Evolutionary conservation across 1,140 invertebrate species (phyloP).

Genomic region (Oncopeltus fasciatus): DNA sequence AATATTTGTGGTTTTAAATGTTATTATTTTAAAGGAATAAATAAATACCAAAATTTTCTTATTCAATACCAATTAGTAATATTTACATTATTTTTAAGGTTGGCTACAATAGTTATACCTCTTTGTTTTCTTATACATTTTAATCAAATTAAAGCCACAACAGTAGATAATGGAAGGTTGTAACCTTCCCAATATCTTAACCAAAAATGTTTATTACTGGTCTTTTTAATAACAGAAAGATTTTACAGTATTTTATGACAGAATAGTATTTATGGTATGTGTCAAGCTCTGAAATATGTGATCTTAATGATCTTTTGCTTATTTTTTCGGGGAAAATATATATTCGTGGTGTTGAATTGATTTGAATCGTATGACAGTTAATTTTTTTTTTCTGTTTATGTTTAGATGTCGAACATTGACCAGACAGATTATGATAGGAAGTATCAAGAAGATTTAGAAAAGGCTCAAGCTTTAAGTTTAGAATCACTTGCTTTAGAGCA

Average conservation of each 20-base stretch:
- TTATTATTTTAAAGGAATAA: too few species aligned
- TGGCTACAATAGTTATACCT: too few species aligned
- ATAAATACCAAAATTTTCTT: too few species aligned
- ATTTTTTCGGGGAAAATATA: background rate
- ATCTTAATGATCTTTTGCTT: background rate
- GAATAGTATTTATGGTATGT: background rate
- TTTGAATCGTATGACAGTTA: background rate
- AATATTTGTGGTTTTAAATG: too few species aligned
- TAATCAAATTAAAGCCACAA: too few species aligned
- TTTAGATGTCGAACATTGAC: conserved; percentile 5
- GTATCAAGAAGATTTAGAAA: conserved; percentile 70
- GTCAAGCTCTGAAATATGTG: background rate
- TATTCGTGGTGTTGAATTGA: background rate
- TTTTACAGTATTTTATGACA: background rate
- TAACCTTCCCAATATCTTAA: background rate
- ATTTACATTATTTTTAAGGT: too few species aligned
- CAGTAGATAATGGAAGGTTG: background rate
- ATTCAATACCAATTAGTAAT: too few species aligned
- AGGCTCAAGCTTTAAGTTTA: conserved; percentile 68
- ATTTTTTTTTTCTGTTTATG: background rate
- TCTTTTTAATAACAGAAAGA: background rate
- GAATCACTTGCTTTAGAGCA: conserved; percentile 69
- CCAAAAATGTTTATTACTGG: background rate
- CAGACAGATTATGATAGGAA: conserved; percentile 42
- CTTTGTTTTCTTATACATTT: too few species aligned